Evolutionary conservation across 2,888 invertebrate species (phyloP).

Genomic region (Parascotia fuliginaria): DNA sequence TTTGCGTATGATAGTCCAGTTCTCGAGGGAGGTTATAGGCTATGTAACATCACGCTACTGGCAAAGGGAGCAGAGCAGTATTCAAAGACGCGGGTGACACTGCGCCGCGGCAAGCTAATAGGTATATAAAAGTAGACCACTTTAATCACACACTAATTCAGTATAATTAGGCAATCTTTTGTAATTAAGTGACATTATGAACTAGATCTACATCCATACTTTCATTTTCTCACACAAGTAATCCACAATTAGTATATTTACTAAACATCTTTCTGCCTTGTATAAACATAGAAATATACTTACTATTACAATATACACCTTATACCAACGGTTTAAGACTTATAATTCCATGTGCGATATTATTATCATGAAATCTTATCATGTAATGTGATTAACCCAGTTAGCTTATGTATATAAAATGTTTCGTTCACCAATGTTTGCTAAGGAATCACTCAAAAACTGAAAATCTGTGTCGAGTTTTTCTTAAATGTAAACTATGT

Average conservation of each 20-base stretch:
- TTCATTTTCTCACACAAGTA: slow-evolving; percentile 39
- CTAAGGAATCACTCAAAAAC: slow-evolving; percentile 61
- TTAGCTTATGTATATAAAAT: slow-evolving; percentile 59
- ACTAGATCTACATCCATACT: slow-evolving; percentile 14
- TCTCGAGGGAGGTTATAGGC: no score
- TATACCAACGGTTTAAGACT: slow-evolving; percentile 11
- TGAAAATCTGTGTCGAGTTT: slow-evolving; percentile 48
- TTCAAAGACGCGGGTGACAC: no score
- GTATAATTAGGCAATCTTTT: background rate
- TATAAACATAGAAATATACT: slow-evolving; percentile 20
- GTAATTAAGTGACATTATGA: background rate
- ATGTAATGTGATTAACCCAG: slow-evolving; percentile 68
- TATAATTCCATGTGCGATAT: slow-evolving; percentile 13
- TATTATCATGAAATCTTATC: slow-evolving; percentile 67
- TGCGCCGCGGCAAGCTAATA: no score
- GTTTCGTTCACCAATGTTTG: slow-evolving; percentile 65
- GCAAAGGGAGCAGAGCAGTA: no score
- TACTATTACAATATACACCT: slow-evolving; percentile 2
- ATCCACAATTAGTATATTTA: slow-evolving; percentile 40
- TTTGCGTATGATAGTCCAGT: no score
- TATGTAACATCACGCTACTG: no score
- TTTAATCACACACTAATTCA: background rate
- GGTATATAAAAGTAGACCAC: no score
- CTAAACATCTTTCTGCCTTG: slow-evolving; percentile 17
- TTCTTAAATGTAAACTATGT: slow-evolving; percentile 32